Evolutionary conservation across 2,113 vertebrate genomes (phyloP).

Genomic region (Mionectes macconnelli): DNA sequence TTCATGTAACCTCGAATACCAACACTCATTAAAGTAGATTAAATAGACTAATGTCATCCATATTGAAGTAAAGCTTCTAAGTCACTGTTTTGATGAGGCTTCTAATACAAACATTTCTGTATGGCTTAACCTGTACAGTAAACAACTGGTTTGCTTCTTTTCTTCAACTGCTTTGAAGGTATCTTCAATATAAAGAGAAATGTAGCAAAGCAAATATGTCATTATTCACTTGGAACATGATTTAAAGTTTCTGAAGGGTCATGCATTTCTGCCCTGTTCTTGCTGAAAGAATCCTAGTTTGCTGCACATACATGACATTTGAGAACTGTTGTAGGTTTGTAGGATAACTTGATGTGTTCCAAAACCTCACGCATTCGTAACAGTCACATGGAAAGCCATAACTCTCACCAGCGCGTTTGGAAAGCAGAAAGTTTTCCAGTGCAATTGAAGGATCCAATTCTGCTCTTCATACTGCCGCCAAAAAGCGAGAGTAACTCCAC

Average conservation of each 20-base stretch:
- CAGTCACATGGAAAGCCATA: background rate
- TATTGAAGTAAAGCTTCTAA: background rate
- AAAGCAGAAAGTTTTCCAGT: background rate
- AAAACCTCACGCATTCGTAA: background rate
- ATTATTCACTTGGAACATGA: background rate
- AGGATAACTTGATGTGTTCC: background rate
- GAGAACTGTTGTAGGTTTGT: background rate
- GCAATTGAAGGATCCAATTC: background rate
- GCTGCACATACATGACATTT: background rate
- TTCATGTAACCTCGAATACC: background rate
- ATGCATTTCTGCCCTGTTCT: background rate
- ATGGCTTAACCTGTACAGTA: background rate
- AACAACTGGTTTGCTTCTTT: background rate
- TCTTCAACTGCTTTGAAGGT: background rate
- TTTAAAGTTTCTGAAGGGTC: background rate
- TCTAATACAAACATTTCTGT: background rate
- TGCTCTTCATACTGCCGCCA: background rate
- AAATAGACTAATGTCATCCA: background rate
- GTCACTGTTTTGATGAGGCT: background rate
- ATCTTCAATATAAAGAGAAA: background rate
- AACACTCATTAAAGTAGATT: background rate
- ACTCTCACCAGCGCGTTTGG: background rate
- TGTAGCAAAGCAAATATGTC: background rate
- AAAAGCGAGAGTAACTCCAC: background rate
- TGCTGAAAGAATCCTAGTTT: background rate